These are phyloP conservation scores for Heterodera schachtii DNA, from an alignment of 1,140 invertebrate genomes.

Conservation along the genomic window DNA sequence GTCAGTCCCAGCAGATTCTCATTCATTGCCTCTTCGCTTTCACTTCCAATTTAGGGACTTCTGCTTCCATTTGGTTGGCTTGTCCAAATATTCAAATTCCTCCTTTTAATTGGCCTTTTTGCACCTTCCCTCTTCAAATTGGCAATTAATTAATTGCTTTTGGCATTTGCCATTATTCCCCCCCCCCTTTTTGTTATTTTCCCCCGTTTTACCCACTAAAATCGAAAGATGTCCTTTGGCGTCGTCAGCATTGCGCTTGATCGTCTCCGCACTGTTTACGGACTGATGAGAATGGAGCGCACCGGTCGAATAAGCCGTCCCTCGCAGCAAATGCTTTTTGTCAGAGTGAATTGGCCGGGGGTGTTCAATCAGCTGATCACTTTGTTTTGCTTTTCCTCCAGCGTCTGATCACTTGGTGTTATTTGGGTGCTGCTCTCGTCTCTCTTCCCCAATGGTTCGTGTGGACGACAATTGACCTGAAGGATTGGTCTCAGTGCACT, in stretches of 20 bases:
- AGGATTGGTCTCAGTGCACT: constrained; percentile 46
- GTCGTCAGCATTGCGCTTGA: constrained; percentile 54
- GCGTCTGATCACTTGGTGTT: constrained; percentile 43
- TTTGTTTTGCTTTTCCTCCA: constrained; percentile 27
- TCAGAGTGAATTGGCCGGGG: constrained; percentile 37
- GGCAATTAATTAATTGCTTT: too few species aligned
- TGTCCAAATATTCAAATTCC: constrained; percentile 1
- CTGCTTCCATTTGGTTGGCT: constrained; percentile 46
- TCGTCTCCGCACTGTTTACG: constrained; percentile 53
- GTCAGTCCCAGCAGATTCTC: neutral
- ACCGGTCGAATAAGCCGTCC: constrained; percentile 37
- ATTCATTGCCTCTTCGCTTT: neutral
- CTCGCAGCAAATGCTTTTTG: constrained; percentile 44
- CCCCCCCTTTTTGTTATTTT: neutral
- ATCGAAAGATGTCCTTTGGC: constrained; percentile 46
- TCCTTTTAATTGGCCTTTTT: constrained; percentile 33
- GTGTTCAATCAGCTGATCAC: neutral
- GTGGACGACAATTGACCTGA: constrained; percentile 54
- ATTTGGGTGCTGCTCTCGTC: constrained; percentile 49
- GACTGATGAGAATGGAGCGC: constrained; percentile 50
- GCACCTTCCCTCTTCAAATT: too few species aligned
- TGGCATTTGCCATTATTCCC: neutral
- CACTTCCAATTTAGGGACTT: constrained; percentile 45
- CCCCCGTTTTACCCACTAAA: neutral
- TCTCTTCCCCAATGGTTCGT: constrained; percentile 57